Percentiles rank a stretch among this genome's conserved stretches.
These are phyloP conservation scores for Sandelia bainsii DNA, from an alignment of 2,797 vertebrate species.

Conservation along the genomic window DNA sequence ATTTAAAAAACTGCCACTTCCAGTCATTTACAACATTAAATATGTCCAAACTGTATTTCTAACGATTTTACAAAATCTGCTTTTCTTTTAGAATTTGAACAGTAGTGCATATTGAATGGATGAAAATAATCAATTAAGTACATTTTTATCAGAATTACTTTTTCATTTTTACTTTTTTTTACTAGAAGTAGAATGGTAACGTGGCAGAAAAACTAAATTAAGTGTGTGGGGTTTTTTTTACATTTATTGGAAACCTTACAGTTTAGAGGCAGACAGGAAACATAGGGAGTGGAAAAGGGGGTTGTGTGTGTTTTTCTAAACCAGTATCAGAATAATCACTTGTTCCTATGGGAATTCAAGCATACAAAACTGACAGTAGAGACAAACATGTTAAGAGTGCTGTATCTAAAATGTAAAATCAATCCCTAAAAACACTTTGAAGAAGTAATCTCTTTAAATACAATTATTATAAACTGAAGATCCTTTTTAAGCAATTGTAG, in stretches of 20 bases:
- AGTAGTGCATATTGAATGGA: no score
- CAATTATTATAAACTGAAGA: not conserved
- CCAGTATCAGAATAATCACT: not conserved
- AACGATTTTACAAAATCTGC: no score
- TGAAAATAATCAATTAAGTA: not conserved
- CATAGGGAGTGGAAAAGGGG: not conserved
- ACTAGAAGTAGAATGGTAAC: no score
- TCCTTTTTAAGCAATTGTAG: constrained; percentile 71
- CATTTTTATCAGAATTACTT: not conserved
- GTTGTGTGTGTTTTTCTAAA: not conserved
- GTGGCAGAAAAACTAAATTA: no score
- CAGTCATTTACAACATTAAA: no score
- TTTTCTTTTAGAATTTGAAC: no score
- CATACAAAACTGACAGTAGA: not conserved
- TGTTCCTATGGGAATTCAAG: not conserved
- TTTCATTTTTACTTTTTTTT: no score
- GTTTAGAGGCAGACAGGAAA: not conserved
- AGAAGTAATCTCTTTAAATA: not conserved
- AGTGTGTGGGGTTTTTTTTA: no score
- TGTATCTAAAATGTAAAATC: not conserved
- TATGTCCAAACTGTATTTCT: no score
- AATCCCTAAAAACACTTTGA: not conserved
- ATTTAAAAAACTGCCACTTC: no score
- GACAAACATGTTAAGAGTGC: not conserved
- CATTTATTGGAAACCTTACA: not conserved